A percentile compares a stretch with the other conserved stretches of the same genome.
phyloP scores from a whole-genome alignment of 2,888 invertebrate genomes.

The Melieria omissa region DNA sequence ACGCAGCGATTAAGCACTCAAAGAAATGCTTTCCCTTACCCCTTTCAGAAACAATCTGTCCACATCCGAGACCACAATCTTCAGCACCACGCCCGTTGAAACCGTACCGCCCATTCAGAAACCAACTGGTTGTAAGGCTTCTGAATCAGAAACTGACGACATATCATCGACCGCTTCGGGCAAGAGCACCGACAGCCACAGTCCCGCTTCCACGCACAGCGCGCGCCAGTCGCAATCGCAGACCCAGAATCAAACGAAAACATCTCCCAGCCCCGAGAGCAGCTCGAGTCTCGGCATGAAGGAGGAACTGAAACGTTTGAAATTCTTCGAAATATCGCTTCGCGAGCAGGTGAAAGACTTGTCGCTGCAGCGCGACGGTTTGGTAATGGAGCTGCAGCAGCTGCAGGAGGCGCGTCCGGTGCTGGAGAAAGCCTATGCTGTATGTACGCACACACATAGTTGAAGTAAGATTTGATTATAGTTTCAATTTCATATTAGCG shows the following conservation, averaged over 20 bases:
- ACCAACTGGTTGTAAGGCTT: conserved; percentile 55
- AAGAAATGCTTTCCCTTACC: not conserved
- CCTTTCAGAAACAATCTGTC: conserved; percentile 57
- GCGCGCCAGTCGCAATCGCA: conserved; percentile 44
- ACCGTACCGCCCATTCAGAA: conserved; percentile 58
- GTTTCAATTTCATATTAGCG: conserved; percentile 50
- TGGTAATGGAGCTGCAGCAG: conserved; percentile 67
- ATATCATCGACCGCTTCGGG: conserved; percentile 64
- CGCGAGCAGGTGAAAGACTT: conserved; percentile 66
- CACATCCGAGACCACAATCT: conserved; percentile 64
- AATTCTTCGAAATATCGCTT: conserved; percentile 64
- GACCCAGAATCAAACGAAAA: conserved; percentile 37
- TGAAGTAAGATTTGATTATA: not conserved
- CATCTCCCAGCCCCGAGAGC: conserved; percentile 51
- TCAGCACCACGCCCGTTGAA: conserved; percentile 60
- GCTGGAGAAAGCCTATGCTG: conserved; percentile 66
- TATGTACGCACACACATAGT: conserved; percentile 46
- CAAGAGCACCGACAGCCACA: conserved; percentile 64
- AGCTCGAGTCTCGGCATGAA: conserved; percentile 56
- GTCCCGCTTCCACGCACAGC: conserved; percentile 62
- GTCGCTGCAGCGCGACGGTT: conserved; percentile 63
- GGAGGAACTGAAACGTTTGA: conserved; percentile 65
- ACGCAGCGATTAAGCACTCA: not conserved
- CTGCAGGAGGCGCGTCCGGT: conserved; percentile 67
- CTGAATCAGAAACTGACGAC: conserved; percentile 54